These are phyloP conservation scores for Cheilosia pagana DNA, from an alignment of 2,888 invertebrate genomes.

Conservation along the genomic window DNA sequence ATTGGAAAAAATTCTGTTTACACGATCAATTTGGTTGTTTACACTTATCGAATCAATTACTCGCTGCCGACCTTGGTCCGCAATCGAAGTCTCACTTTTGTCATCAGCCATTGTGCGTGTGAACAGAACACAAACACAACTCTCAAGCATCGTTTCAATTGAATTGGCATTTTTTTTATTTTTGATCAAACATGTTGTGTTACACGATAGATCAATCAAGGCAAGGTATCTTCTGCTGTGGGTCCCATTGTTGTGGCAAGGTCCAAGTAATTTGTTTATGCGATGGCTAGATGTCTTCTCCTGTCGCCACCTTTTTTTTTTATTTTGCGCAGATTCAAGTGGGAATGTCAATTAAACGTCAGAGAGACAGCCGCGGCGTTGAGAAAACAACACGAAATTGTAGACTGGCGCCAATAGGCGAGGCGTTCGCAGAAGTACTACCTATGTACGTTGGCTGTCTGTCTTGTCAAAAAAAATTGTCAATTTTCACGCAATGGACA, in stretches of 20 bases:
- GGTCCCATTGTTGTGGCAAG: slow-evolving; percentile 26
- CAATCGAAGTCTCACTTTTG: slow-evolving; percentile 25
- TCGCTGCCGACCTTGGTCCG: slow-evolving; percentile 25
- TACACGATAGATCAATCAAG: slow-evolving; percentile 57
- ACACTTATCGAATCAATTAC: slow-evolving; percentile 45
- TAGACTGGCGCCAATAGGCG: slow-evolving; percentile 50
- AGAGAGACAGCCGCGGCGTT: slow-evolving; percentile 4
- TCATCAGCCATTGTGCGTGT: slow-evolving; percentile 13
- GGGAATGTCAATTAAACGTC: slow-evolving; percentile 61
- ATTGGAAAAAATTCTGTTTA: slow-evolving; percentile 32
- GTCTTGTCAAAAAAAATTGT: slow-evolving; percentile 42
- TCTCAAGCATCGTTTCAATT: slow-evolving; percentile 10
- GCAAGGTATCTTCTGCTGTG: slow-evolving; percentile 1
- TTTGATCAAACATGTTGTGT: slow-evolving; percentile 27
- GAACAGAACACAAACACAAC: slow-evolving; percentile 2
- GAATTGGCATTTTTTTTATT: slow-evolving; percentile 25
- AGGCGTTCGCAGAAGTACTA: slow-evolving; percentile 11
- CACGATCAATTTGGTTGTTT: slow-evolving; percentile 33
- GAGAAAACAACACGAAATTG: slow-evolving; percentile 30
- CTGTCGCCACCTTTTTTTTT: slow-evolving; percentile 62
- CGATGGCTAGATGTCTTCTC: slow-evolving; percentile 41
- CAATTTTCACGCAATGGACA: slow-evolving; percentile 33
- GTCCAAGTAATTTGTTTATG: slow-evolving; percentile 67
- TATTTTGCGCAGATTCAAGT: slow-evolving; percentile 47
- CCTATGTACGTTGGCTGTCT: slow-evolving; percentile 17